Evolutionary conservation across 2,113 vertebrate genomes (phyloP).

Genomic region (Brachionichthys hirsutus): DNA sequence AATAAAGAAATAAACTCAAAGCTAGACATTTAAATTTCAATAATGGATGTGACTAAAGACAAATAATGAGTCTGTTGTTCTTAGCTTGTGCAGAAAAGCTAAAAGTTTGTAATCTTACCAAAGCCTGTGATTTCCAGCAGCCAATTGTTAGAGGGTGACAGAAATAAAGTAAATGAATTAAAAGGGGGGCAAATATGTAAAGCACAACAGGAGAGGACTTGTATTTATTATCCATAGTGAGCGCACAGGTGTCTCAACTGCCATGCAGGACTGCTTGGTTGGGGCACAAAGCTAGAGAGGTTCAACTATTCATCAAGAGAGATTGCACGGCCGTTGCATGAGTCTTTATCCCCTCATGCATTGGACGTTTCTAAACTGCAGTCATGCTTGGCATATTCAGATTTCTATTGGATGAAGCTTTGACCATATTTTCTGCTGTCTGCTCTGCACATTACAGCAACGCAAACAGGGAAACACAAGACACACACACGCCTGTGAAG

Average conservation of each 20-base stretch:
- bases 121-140: conserved; percentile 66
- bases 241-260: conserved; percentile 63
- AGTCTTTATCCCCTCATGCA: conserved; percentile 76
- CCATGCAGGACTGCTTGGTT: conserved; percentile 78
- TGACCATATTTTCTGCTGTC: conserved; percentile 76
- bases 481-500: conserved; percentile 61
- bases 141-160: conserved; percentile 36
- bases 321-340: conserved; percentile 58
- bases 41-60: neutral
- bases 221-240: conserved; percentile 59
- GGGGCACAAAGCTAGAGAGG: conserved; percentile 51
- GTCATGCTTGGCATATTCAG: conserved; percentile 75
- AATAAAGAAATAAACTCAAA: neutral
- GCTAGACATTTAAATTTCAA: neutral
- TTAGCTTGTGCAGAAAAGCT: neutral
- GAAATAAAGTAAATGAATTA: conserved; percentile 57
- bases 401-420: conserved; percentile 68
- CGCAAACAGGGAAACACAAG: conserved; percentile 59
- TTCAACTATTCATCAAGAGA: conserved; percentile 57
- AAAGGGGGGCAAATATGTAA: conserved; percentile 33
- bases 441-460: conserved; percentile 70
- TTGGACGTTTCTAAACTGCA: conserved; percentile 65
- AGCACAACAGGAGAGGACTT: conserved; percentile 56
- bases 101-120: conserved; percentile 63
- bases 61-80: neutral